phyloP scores from a whole-genome alignment of 2,888 invertebrate species.

The Zygogramma bicolorata region DNA sequence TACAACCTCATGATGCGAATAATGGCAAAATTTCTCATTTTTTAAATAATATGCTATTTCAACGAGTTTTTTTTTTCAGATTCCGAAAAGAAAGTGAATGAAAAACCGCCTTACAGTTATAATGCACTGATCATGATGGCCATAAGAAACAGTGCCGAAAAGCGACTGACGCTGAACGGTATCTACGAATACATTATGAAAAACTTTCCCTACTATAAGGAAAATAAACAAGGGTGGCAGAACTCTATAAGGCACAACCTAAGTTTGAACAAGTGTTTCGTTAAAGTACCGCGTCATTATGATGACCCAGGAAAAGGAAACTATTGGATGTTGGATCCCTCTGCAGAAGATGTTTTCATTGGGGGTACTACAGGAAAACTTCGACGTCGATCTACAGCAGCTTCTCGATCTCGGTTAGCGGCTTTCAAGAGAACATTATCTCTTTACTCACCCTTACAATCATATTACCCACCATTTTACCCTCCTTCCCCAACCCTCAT shows the following conservation, averaged over 20 bases:
- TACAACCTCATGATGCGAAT: too few relatives aligned
- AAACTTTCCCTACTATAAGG: slow-evolving; percentile 97
- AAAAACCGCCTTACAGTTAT: slow-evolving; percentile 98
- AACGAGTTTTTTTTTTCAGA: slow-evolving; percentile 53
- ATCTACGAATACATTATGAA: slow-evolving; percentile 99
- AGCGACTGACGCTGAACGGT: slow-evolving; percentile 93
- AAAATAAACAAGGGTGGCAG: slow-evolving; percentile 99
- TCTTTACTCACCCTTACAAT: slow-evolving; percentile 72
- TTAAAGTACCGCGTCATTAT: slow-evolving; percentile 97
- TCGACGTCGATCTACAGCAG: slow-evolving; percentile 89
- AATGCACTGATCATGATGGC: slow-evolving; percentile 99
- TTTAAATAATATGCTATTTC: slow-evolving; percentile 1
- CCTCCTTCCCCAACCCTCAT: slow-evolving; percentile 66
- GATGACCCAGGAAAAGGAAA: slow-evolving; percentile 99
- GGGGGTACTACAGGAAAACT: slow-evolving; percentile 96
- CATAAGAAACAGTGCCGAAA: slow-evolving; percentile 93
- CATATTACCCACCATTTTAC: slow-evolving; percentile 61
- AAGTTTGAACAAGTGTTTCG: slow-evolving; percentile 97
- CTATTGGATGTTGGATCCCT: slow-evolving; percentile 99
- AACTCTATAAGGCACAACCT: slow-evolving; percentile 98
- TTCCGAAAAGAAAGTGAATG: slow-evolving; percentile 80
- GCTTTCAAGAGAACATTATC: slow-evolving; percentile 89
- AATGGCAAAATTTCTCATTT: too few relatives aligned
- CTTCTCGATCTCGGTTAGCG: slow-evolving; percentile 88
- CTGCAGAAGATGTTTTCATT: slow-evolving; percentile 97